Evolutionary conservation across 2,797 vertebrate genomes (phyloP).

Genomic region (Centroberyx gerrardi): DNA sequence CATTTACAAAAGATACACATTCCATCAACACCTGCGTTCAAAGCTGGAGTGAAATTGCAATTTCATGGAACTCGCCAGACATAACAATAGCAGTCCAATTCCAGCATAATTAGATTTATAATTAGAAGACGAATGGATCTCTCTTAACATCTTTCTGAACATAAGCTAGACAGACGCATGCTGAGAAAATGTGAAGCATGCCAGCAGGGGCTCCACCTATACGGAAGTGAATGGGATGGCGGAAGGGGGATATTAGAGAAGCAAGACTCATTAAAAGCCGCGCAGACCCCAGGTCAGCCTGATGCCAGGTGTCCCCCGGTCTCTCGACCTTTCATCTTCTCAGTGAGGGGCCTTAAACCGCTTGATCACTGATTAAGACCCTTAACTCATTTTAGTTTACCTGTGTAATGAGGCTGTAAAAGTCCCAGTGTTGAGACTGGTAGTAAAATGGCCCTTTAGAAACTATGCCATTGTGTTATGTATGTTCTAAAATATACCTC

Average conservation of each 20-base stretch:
- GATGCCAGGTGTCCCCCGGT: conserved; percentile 67
- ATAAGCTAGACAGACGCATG: conserved; percentile 40
- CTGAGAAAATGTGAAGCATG: conserved; percentile 53
- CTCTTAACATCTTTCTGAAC: conserved; percentile 43
- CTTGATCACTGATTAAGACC: conserved; percentile 74
- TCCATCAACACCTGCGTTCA: conserved; percentile 38
- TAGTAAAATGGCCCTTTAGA: conserved; percentile 44
- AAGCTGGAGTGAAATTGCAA: conserved; percentile 24
- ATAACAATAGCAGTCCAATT: conserved; percentile 50
- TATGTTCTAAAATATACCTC: conserved; percentile 24
- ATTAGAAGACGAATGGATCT: conserved; percentile 58
- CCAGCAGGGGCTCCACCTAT: conserved; percentile 49
- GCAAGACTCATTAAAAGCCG: conserved; percentile 45
- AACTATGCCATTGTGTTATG: conserved; percentile 38
- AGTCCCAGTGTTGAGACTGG: conserved; percentile 35
- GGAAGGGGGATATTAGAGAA: conserved; percentile 52
- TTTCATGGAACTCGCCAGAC: conserved; percentile 32
- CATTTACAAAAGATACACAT: conserved; percentile 24
- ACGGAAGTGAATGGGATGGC: conserved; percentile 20
- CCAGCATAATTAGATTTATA: conserved; percentile 65
- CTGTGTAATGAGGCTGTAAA: conserved; percentile 69
- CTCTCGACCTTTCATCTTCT: conserved; percentile 74
- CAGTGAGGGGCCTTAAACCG: conserved; percentile 60
- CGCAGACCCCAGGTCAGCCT: conserved; percentile 37
- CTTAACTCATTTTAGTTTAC: conserved; percentile 65